Evolutionary conservation across 2,113 vertebrate genomes (phyloP).

Genomic region (Lichenostomus cassidix): DNA sequence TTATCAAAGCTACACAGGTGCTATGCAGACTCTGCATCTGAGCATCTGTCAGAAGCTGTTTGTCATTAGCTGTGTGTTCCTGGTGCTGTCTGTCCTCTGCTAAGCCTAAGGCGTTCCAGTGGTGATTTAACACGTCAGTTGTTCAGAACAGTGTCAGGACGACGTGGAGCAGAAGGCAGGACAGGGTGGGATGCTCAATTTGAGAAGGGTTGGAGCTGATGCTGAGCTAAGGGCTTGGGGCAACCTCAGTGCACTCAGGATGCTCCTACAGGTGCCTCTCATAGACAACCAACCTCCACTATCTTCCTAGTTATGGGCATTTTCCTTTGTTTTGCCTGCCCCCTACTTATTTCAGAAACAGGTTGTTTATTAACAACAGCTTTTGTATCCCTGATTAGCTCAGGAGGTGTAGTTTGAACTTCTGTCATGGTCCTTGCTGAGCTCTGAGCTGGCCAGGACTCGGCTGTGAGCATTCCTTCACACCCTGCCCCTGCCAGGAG

Average conservation of each 20-base stretch:
- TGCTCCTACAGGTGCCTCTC: background rate
- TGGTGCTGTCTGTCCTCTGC: background rate
- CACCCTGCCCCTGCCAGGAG: background rate
- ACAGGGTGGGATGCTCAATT: rapidly evolving
- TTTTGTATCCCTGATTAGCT: background rate
- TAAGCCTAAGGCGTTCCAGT: background rate
- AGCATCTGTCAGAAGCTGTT: background rate
- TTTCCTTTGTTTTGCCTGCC: background rate
- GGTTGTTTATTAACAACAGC: background rate
- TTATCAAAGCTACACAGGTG: background rate
- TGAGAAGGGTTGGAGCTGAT: background rate
- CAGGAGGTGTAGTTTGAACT: background rate
- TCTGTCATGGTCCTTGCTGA: rapidly evolving
- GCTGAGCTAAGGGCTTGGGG: background rate
- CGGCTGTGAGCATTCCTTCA: background rate
- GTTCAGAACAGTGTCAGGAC: background rate
- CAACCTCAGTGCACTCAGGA: background rate
- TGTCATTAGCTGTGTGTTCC: background rate
- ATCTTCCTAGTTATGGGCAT: rapidly evolving
- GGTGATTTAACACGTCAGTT: rapidly evolving
- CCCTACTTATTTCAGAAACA: background rate
- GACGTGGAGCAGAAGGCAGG: rapidly evolving
- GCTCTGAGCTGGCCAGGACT: background rate
- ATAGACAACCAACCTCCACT: background rate
- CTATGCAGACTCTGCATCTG: rapidly evolving